Percentiles rank a stretch among this genome's conserved stretches.
These are phyloP conservation scores for Tetranychus piercei DNA, from an alignment of 2,888 invertebrate genomes.

Conservation along the genomic window DNA sequence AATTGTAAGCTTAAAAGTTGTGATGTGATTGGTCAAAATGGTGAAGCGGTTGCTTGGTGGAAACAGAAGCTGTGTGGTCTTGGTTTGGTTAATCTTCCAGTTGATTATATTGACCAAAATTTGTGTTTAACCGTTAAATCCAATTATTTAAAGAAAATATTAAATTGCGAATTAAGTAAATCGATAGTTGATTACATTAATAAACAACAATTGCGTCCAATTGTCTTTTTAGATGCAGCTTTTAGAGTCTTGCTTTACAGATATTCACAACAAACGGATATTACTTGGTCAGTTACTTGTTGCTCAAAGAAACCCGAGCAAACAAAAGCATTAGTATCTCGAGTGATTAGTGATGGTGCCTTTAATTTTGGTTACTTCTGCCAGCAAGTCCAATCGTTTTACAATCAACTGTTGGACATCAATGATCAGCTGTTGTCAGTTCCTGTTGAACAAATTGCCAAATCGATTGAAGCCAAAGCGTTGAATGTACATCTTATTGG, in stretches of 20 bases:
- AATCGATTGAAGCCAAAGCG: neutral
- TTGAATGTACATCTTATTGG: neutral
- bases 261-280: neutral
- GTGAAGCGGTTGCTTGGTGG: neutral
- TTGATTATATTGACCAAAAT: neutral
- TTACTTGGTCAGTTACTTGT: neutral
- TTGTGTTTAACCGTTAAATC: neutral
- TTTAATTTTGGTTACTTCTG: neutral
- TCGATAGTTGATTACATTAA: neutral
- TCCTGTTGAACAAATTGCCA: neutral
- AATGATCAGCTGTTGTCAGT: neutral
- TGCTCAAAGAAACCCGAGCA: neutral
- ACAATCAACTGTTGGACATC: neutral
- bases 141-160: neutral
- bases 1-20: too few species aligned
- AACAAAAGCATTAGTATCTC: neutral
- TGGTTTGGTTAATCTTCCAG: neutral
- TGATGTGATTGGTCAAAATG: neutral
- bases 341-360: neutral
- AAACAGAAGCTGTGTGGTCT: neutral
- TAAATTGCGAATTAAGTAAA: neutral
- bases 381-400: neutral
- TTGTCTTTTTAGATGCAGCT: neutral
- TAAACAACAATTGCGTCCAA: neutral
- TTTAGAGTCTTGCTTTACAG: neutral